Evolutionary conservation across 2,797 vertebrate genomes (phyloP).

Genomic region (Gila robusta): DNA sequence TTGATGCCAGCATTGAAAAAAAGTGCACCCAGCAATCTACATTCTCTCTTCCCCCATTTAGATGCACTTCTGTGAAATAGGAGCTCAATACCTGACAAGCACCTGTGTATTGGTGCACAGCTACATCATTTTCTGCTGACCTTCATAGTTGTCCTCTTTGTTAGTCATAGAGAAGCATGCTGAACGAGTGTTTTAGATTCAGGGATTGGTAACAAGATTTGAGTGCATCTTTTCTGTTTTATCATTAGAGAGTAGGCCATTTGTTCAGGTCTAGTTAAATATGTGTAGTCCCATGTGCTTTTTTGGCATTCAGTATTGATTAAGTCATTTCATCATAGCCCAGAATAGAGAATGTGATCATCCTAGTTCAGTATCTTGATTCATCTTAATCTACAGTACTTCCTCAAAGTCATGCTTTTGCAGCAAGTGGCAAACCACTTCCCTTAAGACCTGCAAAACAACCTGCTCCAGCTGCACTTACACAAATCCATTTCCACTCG

Average conservation of each 20-base stretch:
- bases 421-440: constrained; percentile 30
- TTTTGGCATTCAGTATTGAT: background rate
- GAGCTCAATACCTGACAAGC: background rate
- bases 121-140: constrained; percentile 21
- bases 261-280: background rate
- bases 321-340: background rate
- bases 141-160: constrained; percentile 3
- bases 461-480: background rate
- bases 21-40: background rate
- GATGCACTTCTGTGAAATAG: constrained; percentile 29
- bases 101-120: background rate
- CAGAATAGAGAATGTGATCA: background rate
- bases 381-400: background rate
- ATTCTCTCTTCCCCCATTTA: background rate
- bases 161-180: constrained; percentile 5
- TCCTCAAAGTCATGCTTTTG: constrained; percentile 13
- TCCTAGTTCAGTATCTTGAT: background rate
- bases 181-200: constrained; percentile 8
- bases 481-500: background rate
- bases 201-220: background rate
- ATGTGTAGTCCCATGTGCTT: background rate
- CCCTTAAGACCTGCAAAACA: constrained; percentile 31
- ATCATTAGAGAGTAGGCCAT: background rate
- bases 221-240: background rate
- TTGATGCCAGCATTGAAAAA: background rate